Evolutionary conservation across 1,140 invertebrate species (phyloP), one percentile per base, ranked within the genome.

Genomic region (Drosophila willistoni): DNA sequence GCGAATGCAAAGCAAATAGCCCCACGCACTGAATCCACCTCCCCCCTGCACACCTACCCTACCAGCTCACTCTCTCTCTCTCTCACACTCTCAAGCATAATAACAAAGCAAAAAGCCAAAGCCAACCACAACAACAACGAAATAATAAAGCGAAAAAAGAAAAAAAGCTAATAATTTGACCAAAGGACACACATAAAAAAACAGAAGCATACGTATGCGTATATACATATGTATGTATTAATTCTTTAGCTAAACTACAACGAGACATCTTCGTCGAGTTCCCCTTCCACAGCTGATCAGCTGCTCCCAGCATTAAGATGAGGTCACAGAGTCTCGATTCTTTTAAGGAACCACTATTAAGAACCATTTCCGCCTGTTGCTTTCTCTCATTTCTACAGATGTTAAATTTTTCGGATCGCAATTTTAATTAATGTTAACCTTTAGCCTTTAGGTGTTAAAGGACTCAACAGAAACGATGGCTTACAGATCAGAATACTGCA

Each of bases 1-100:
- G 44, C 17, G 17, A 51, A 47, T 17, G 44, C 44, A 47, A 47
- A 51, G 44, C 44, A 51, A 51, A 51, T 51, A 51, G 44, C 44
- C 44, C 19, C 44, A 51, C 44, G 44, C 44, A 51, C 10, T 51
- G 44, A n/a, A 39, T 10, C 1, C 6, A 36, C 36, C 0, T 39
- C 36, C 36, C 36, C 17, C 44, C 2, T 12, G 7, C 34, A 36
- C 7, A 36, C 7, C 7, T 14, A 7, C 2, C 3, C 9, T 0
- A 51, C 19, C 7, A 7, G 22, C 22, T 47, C 17, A 2, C 9
- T 47, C 2, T 17, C 14, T 4, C 2, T 10, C 44, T 1, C 44
- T 4, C 44, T 12, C 44, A 10, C 17, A 10, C 34, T 34, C 1
- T 47, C 17, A 47, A 47, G 17, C 44, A 47, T 19, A 19, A 47